These are phyloP conservation scores for Melitaea athalia DNA, from an alignment of 2,888 invertebrate species.

Conservation along the genomic window DNA sequence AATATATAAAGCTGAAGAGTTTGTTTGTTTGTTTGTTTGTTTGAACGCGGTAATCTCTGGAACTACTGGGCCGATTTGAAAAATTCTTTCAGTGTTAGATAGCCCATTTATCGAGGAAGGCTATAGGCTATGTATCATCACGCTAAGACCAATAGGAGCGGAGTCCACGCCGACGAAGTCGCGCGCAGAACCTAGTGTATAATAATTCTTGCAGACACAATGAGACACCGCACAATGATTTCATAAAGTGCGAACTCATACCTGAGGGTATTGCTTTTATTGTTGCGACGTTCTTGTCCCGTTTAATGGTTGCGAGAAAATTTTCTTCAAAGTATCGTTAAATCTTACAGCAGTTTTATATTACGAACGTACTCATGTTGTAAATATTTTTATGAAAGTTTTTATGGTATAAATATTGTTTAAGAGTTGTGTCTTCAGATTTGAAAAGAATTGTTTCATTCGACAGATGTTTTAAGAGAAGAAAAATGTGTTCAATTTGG, in stretches of 20 bases:
- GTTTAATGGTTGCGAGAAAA: slow-evolving; percentile 34
- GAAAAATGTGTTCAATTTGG: not conserved
- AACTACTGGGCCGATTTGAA: too few relatives aligned
- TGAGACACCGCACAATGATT: slow-evolving; percentile 48
- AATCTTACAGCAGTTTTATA: slow-evolving; percentile 28
- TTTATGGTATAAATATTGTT: not conserved
- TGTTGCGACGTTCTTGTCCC: slow-evolving; percentile 41
- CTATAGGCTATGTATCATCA: too few relatives aligned
- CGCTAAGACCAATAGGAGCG: too few relatives aligned
- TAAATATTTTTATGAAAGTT: slow-evolving; percentile 1
- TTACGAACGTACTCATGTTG: slow-evolving; percentile 13
- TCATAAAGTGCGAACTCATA: slow-evolving; percentile 46
- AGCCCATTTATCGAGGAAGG: too few relatives aligned
- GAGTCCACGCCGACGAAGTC: too few relatives aligned
- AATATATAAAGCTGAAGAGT: too few relatives aligned
- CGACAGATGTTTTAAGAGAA: too few relatives aligned
- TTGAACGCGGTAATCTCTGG: too few relatives aligned
- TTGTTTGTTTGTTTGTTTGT: too few relatives aligned
- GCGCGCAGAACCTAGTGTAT: too few relatives aligned
- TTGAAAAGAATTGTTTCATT: not conserved
- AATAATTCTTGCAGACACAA: not conserved
- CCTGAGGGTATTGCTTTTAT: slow-evolving; percentile 42
- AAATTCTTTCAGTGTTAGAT: too few relatives aligned
- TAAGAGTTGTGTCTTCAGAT: not conserved
- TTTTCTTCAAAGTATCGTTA: slow-evolving; percentile 30